A percentile compares a stretch with the other conserved stretches of the same genome.
Evolutionary conservation across 2,888 invertebrate genomes (phyloP).

Genomic region (Chromoteleia sp.): DNA sequence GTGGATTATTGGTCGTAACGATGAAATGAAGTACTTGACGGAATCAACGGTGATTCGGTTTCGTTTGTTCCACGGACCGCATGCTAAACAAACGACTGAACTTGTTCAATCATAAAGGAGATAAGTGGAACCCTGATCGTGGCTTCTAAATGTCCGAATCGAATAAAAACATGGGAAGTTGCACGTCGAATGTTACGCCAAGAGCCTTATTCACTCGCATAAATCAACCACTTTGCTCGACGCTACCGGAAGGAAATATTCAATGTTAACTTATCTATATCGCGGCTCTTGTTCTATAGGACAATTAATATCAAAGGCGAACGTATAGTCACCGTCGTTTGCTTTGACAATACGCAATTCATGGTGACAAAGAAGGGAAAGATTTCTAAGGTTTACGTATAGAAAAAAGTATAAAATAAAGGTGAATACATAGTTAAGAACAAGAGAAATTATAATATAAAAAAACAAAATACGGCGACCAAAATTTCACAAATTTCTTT

Average conservation of each 20-base stretch:
- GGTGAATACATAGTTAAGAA: too few species aligned
- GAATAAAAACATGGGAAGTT: slow-evolving; percentile 21
- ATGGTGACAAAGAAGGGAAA: neutral
- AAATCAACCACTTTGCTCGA: slow-evolving; percentile 54
- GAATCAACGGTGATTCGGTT: slow-evolving; percentile 7
- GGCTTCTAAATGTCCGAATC: neutral
- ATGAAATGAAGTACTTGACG: neutral
- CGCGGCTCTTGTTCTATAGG: slow-evolving; percentile 27
- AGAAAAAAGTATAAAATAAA: too few species aligned
- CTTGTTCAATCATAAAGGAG: slow-evolving; percentile 6
- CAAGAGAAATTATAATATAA: too few species aligned
- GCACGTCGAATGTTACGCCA: slow-evolving; percentile 22
- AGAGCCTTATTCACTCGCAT: slow-evolving; percentile 48
- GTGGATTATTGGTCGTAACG: neutral
- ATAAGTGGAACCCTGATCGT: slow-evolving; percentile 34
- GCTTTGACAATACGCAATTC: neutral
- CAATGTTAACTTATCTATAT: slow-evolving; percentile 44
- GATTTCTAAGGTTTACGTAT: too few species aligned
- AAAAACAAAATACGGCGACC: too few species aligned
- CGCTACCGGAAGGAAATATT: slow-evolving; percentile 53
- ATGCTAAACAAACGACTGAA: slow-evolving; percentile 19
- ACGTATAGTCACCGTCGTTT: neutral
- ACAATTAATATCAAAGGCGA: slow-evolving; percentile 37
- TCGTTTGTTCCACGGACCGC: slow-evolving; percentile 12
- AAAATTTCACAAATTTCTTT: too few species aligned